Evolutionary conservation across 2,113 vertebrate species (phyloP).

Genomic region (Chascanopsetta lugubris): DNA sequence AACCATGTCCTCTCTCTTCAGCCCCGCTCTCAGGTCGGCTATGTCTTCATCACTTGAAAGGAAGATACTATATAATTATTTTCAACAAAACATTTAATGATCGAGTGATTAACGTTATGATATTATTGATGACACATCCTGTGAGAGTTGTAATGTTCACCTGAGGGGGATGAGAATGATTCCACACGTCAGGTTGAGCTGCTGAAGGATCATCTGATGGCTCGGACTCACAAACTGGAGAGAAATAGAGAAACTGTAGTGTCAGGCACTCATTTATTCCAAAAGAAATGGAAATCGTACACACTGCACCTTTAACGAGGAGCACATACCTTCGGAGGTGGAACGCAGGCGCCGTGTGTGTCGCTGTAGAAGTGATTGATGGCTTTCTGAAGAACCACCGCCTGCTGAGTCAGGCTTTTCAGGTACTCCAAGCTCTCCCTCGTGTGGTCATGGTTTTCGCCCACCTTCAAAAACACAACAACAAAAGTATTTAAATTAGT

Average conservation of each 20-base stretch:
- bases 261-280: too few relatives aligned
- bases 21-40: constrained; percentile 85
- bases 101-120: not conserved
- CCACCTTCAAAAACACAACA: constrained; percentile 79
- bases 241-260: constrained; percentile 23
- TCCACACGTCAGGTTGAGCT: constrained; percentile 92
- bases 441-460: constrained; percentile 89
- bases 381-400: constrained; percentile 90
- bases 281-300: not conserved
- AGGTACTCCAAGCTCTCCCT: constrained; percentile 93
- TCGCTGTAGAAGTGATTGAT: constrained; percentile 92
- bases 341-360: constrained; percentile 83
- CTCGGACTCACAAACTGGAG: constrained; percentile 87
- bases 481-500: constrained; percentile 4
- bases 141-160: constrained; percentile 62
- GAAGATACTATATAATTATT: not conserved
- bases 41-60: constrained; percentile 87
- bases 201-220: constrained; percentile 88
- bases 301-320: not conserved
- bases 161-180: constrained; percentile 92
- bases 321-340: constrained; percentile 84
- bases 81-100: not conserved
- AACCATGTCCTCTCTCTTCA: constrained; percentile 73
- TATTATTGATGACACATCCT: not conserved
- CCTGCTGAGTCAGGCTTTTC: constrained; percentile 92